Conservation (phyloP, 2,888 invertebrate genomes). For the Leptinotarsa juncta region DNA sequence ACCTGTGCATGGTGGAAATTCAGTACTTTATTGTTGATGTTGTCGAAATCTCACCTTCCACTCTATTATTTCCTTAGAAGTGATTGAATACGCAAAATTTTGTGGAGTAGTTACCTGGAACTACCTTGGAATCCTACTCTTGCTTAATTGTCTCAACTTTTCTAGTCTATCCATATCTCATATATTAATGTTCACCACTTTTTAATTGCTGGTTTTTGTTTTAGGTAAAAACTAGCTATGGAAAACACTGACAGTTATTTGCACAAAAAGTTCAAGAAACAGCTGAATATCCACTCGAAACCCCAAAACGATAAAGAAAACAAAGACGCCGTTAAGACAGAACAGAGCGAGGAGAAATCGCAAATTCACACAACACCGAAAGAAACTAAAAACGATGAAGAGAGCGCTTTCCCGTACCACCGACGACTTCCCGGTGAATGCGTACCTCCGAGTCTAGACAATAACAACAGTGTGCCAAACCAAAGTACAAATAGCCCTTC, state of each 20-base stretch:
- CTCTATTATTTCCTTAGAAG: too few species aligned
- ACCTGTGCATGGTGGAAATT: too few species aligned
- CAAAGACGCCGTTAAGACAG: slow-evolving; percentile 52
- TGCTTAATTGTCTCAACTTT: too few species aligned
- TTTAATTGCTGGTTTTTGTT: slow-evolving; percentile 10
- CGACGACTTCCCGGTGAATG: slow-evolving; percentile 11
- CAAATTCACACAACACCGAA: slow-evolving; percentile 44
- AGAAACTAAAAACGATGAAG: slow-evolving; percentile 32
- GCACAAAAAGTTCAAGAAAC: slow-evolving; percentile 94
- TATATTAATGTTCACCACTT: not conserved
- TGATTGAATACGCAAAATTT: too few species aligned
- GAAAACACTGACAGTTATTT: slow-evolving; percentile 75
- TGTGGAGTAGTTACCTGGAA: too few species aligned
- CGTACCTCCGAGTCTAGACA: slow-evolving; percentile 49
- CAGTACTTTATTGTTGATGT: too few species aligned
- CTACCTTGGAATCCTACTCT: too few species aligned
- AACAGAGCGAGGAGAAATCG: slow-evolving; percentile 58
- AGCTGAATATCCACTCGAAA: slow-evolving; percentile 72
- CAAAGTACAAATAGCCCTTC: slow-evolving; percentile 61
- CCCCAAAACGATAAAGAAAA: slow-evolving; percentile 55
- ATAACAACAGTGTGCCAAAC: slow-evolving; percentile 60
- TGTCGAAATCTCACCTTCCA: too few species aligned
- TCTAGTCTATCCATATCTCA: too few species aligned
- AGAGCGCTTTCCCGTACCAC: not conserved
- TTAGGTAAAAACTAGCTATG: slow-evolving; percentile 56